Base-by-base conservation (phyloP, 64 coral and sea anemone species). In the Catalaphyllia jardinei region DNA sequence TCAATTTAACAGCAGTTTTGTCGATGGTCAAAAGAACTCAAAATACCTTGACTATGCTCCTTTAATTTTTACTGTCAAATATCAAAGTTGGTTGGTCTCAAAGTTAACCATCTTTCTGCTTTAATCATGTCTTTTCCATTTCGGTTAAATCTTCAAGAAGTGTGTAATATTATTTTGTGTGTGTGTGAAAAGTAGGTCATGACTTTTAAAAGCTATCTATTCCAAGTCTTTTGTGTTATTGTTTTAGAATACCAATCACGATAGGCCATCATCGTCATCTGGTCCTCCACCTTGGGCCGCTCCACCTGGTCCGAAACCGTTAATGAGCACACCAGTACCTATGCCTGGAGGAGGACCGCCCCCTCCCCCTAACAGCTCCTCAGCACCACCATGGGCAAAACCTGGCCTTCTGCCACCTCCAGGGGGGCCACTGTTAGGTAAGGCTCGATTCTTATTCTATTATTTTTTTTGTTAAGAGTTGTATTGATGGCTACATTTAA, bases 241-340 rank as follows among this genome's bases (percentile, higher is more conserved):
- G 33, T 85, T 69, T 25, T 39, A 85, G 81, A 85, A 85, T 20
- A 85, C 81, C 18, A 85, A 71, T 85, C 81, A 85, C 16, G 81
- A 85, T 20, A 30, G 81, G 81, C 81, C 81, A 16, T 63, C 81
- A 51, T 85, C n/a, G n/a, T n/a, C 81, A 10, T 71, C 81, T 85
- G 63, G 38, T 12, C 81, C 81, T 6, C 81, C 81, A 25, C 81
- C 81, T 25, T 85, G 81, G 81, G 81, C 81, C 17, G 62, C 62
- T 10, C 81, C 81, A 28, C 79, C 89, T 54, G 90, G 71, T 77
- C 90, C 90, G 14, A 92, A 92, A 31, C 90, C 90, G 10, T 9
- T 92, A 27, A 92, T 92, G 90, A 92, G 90, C 25, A 92, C 90
- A 14, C 90, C 90, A 77, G 90, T 92, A 31, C 73, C 80, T 30